phyloP scores from a whole-genome alignment of 2,797 vertebrate species.

The Pitangus sulphuratus region DNA sequence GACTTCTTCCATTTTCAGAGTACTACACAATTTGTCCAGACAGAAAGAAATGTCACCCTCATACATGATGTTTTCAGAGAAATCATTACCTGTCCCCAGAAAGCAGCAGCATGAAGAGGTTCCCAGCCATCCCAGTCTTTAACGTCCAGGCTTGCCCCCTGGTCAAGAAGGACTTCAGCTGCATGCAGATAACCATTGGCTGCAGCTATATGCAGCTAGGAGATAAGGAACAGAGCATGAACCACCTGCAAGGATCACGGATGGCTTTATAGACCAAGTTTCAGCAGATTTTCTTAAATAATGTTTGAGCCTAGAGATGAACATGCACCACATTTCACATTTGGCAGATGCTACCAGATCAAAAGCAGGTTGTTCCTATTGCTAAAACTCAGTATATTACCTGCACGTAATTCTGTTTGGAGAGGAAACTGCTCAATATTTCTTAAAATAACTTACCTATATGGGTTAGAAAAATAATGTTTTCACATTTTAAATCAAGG shows the following conservation, averaged over 20 bases:
- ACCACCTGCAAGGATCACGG: neutral
- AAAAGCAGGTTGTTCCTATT: neutral
- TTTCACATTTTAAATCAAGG: neutral
- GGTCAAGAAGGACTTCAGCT: conserved; percentile 92
- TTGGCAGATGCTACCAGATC: neutral
- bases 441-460: neutral
- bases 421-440: neutral
- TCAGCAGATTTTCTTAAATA: neutral
- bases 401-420: neutral
- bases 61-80: neutral
- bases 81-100: conserved; percentile 93
- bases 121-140: conserved; percentile 95
- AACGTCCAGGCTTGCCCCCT: conserved; percentile 87
- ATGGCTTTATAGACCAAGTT: neutral
- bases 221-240: conserved; percentile 53
- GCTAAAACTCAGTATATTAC: neutral
- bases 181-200: conserved; percentile 93
- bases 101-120: conserved; percentile 93
- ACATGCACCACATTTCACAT: neutral
- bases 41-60: neutral
- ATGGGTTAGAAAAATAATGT: neutral
- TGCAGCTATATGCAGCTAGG: conserved; percentile 91
- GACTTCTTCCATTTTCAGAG: neutral
- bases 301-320: neutral
- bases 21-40: neutral